A percentile compares a stretch with the other conserved stretches of the same genome.
Evolutionary conservation across 2,888 invertebrate genomes (phyloP).

Genomic region (Dendrolimus pini): DNA sequence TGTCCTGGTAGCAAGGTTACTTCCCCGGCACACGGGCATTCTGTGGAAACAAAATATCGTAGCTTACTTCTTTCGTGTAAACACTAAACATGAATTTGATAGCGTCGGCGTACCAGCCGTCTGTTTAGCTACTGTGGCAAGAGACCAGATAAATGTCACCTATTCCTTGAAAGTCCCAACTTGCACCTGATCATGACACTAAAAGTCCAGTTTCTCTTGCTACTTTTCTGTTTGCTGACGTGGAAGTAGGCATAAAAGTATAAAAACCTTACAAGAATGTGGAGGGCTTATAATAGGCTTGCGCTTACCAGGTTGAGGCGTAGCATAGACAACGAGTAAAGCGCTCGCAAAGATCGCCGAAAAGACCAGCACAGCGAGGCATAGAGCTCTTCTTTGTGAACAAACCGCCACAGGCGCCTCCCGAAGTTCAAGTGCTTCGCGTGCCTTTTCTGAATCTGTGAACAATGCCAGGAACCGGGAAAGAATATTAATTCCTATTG

Average conservation of each 20-base stretch:
- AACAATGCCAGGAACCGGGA: not conserved
- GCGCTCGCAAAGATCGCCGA: constrained; percentile 89
- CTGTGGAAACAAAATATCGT: constrained; percentile 22
- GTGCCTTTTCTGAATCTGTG: constrained; percentile 60
- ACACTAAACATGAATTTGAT: too few relatives aligned
- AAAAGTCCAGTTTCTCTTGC: too few relatives aligned
- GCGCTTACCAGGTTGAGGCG: constrained; percentile 86
- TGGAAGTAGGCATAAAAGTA: too few relatives aligned
- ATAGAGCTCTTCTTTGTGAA: constrained; percentile 89
- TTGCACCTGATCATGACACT: too few relatives aligned
- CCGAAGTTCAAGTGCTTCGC: constrained; percentile 56
- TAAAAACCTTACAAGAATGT: too few relatives aligned
- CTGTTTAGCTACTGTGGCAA: too few relatives aligned
- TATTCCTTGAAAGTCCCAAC: too few relatives aligned
- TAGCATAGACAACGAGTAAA: constrained; percentile 92
- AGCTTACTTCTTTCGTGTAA: too few relatives aligned
- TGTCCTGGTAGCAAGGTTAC: constrained; percentile 49
- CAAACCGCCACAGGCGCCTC: constrained; percentile 87
- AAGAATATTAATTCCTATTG: not conserved
- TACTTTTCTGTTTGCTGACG: too few relatives aligned
- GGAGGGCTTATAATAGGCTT: too few relatives aligned
- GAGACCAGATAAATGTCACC: too few relatives aligned
- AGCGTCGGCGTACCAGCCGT: too few relatives aligned
- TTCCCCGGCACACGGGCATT: constrained; percentile 59
- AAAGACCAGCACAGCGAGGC: constrained; percentile 87